These are phyloP conservation scores for Perizoma affinitatum DNA, from an alignment of 2,888 invertebrate genomes.

Conservation along the genomic window DNA sequence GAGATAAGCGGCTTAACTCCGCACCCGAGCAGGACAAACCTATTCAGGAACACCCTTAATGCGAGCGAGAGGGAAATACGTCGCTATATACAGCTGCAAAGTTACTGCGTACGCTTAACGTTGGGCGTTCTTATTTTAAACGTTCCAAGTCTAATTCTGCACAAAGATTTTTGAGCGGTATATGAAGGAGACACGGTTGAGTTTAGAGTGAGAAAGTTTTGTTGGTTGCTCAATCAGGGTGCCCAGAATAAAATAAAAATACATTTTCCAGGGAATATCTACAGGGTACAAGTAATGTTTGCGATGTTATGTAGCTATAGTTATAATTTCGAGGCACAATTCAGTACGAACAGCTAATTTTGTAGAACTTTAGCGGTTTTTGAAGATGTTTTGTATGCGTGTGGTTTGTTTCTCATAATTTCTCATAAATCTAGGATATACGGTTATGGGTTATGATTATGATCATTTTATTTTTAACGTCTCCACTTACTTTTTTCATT, in stretches of 20 bases:
- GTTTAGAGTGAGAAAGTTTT: slow-evolving; percentile 34
- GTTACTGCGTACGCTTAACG: slow-evolving; percentile 68
- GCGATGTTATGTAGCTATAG: slow-evolving; percentile 60
- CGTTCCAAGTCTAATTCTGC: slow-evolving; percentile 42
- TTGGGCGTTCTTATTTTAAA: slow-evolving; percentile 48
- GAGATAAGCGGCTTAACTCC: slow-evolving; percentile 83
- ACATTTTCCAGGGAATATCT: slow-evolving; percentile 81
- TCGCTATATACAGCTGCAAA: slow-evolving; percentile 77
- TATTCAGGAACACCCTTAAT: slow-evolving; percentile 37
- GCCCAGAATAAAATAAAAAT: slow-evolving; percentile 76
- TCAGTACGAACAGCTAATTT: slow-evolving; percentile 76
- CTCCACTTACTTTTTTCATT: background rate
- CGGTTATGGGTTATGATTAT: slow-evolving; percentile 3
- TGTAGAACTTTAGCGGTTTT: slow-evolving; percentile 59
- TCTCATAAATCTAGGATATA: slow-evolving; percentile 14
- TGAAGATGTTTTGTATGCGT: slow-evolving; percentile 33
- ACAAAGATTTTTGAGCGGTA: slow-evolving; percentile 41
- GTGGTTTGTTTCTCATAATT: slow-evolving; percentile 15
- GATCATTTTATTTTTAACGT: background rate
- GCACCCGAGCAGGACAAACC: slow-evolving; percentile 61
- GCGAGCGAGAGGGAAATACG: slow-evolving; percentile 57
- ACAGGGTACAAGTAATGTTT: slow-evolving; percentile 79
- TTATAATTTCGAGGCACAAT: slow-evolving; percentile 54
- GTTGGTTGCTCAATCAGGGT: slow-evolving; percentile 52
- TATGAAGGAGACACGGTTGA: slow-evolving; percentile 23